These are phyloP conservation scores for Scaptomyza pallida DNA, from an alignment of 1,140 invertebrate species.

Conservation along the genomic window DNA sequence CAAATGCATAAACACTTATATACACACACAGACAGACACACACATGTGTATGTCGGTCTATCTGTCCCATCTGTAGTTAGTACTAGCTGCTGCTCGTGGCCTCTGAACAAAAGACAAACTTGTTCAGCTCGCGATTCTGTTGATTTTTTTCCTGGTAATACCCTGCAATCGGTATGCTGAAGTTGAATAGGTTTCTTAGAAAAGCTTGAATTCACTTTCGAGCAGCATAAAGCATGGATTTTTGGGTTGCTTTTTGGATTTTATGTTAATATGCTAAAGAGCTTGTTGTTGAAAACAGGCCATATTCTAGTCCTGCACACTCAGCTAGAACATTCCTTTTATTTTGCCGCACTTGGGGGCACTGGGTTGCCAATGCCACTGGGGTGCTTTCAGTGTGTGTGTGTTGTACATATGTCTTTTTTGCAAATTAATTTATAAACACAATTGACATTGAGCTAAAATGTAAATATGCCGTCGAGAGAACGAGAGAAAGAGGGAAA, in stretches of 20 bases:
- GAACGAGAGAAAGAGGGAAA: too few species aligned
- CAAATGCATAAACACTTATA: too few species aligned
- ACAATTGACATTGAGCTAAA: constrained; percentile 83
- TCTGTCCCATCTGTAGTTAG: constrained; percentile 4
- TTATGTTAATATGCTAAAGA: too few species aligned
- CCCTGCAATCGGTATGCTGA: not conserved
- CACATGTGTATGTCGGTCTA: constrained; percentile 5
- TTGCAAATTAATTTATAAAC: constrained; percentile 83
- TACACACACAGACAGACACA: constrained; percentile 1
- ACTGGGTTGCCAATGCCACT: constrained; percentile 54
- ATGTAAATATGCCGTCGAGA: constrained; percentile 79
- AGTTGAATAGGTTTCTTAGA: too few species aligned
- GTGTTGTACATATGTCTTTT: constrained; percentile 69
- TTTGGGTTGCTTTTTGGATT: too few species aligned
- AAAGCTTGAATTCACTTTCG: too few species aligned
- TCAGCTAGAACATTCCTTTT: not conserved
- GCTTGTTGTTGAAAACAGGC: not conserved
- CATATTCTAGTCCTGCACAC: not conserved
- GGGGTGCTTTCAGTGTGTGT: constrained; percentile 21
- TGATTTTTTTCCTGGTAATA: too few species aligned
- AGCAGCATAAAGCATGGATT: too few species aligned
- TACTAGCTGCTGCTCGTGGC: constrained; percentile 42
- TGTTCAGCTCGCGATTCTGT: constrained; percentile 44
- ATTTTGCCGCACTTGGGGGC: constrained; percentile 20
- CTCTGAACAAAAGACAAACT: constrained; percentile 77